These are phyloP conservation scores for Gavialis gangeticus DNA, from an alignment of 2,113 vertebrate species.

Conservation along the genomic window DNA sequence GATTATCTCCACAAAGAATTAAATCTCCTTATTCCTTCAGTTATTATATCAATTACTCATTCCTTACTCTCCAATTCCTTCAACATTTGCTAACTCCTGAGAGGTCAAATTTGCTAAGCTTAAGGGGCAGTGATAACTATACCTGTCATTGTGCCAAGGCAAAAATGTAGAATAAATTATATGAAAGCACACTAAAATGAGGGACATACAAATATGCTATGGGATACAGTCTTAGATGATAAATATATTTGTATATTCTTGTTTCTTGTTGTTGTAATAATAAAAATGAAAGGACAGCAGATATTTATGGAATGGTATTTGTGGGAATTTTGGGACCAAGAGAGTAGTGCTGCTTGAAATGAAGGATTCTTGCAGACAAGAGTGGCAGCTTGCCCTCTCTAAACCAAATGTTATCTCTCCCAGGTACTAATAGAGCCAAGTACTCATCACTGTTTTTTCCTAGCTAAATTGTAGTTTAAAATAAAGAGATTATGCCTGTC, in stretches of 20 bases:
- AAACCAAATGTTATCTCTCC: background rate
- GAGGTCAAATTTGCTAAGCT: background rate
- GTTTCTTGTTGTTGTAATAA: background rate
- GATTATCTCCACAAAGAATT: background rate
- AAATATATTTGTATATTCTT: background rate
- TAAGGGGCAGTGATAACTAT: background rate
- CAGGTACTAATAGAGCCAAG: background rate
- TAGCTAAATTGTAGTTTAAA: background rate
- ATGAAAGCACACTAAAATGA: background rate
- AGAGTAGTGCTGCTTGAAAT: background rate
- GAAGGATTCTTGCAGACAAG: background rate
- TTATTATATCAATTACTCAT: background rate
- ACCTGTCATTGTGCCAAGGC: background rate
- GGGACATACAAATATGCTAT: background rate
- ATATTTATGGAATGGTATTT: background rate
- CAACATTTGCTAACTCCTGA: background rate
- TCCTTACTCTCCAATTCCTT: background rate
- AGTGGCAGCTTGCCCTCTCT: background rate
- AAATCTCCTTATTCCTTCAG: accelerated
- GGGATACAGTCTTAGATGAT: background rate
- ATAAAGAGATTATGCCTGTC: background rate
- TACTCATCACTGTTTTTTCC: background rate
- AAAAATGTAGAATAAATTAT: background rate
- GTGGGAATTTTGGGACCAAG: background rate
- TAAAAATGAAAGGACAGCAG: background rate